phyloP scores from a whole-genome alignment of 2,113 vertebrate species.

The Phalacrocorax aristotelis region DNA sequence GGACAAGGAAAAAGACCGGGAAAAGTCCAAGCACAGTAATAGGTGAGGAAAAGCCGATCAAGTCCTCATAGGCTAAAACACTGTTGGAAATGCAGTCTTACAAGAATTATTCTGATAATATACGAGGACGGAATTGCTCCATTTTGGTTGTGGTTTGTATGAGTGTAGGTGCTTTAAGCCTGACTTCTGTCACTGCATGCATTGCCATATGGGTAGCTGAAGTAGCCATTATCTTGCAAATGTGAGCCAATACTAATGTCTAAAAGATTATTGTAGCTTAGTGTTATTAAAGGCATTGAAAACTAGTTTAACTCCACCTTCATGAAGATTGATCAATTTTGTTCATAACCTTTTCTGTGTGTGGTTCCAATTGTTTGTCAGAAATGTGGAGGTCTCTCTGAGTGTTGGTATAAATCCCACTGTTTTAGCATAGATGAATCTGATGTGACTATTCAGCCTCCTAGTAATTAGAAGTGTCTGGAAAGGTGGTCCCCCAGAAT shows the following conservation, averaged over 20 bases:
- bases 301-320: neutral
- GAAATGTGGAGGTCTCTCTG: neutral
- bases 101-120: neutral
- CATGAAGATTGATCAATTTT: neutral
- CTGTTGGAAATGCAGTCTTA: neutral
- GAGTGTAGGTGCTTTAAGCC: constrained; percentile 6
- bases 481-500: neutral
- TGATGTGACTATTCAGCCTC: neutral
- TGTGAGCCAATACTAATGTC: neutral
- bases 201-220: neutral
- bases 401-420: neutral
- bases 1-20: constrained; percentile 90
- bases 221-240: neutral
- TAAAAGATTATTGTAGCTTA: neutral
- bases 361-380: neutral
- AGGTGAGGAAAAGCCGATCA: constrained; percentile 76
- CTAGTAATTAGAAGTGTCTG: neutral
- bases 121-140: neutral
- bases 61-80: neutral
- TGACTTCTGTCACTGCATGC: neutral
- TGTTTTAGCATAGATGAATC: neutral
- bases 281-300: neutral
- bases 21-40: constrained; percentile 91
- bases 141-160: neutral
- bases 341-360: neutral